phyloP scores from a whole-genome alignment of 1,140 invertebrate species.

The Diabrotica undecimpunctata region DNA sequence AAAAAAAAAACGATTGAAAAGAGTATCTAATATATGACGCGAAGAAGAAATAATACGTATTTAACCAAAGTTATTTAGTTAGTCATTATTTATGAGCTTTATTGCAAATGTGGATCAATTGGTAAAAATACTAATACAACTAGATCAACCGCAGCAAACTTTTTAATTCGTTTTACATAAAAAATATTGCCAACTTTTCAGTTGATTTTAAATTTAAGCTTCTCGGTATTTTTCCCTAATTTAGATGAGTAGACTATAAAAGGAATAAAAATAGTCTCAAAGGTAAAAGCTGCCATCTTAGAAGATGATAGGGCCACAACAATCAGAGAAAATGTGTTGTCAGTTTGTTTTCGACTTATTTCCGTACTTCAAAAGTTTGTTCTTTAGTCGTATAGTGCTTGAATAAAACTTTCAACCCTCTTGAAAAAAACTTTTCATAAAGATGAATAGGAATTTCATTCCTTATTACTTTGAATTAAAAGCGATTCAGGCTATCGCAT shows the following conservation, averaged over 20 bases:
- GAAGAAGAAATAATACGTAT: too few species aligned
- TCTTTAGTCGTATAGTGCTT: conserved; percentile 8
- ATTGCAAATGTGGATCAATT: too few species aligned
- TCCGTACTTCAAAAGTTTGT: conserved; percentile 5
- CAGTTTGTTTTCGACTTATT: conserved; percentile 6
- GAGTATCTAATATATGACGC: too few species aligned
- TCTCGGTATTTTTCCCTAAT: not conserved
- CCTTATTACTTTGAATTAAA: conserved; percentile 14
- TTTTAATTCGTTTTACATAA: too few species aligned
- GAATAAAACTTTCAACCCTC: conserved; percentile 6
- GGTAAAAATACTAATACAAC: too few species aligned
- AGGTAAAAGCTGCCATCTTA: conserved; percentile 3
- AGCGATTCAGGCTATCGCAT: conserved; percentile 1
- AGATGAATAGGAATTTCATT: conserved; percentile 11
- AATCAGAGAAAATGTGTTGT: conserved; percentile 3
- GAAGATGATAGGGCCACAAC: not conserved
- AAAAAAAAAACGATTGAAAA: too few species aligned
- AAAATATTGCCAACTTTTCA: too few species aligned
- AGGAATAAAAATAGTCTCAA: conserved; percentile 5
- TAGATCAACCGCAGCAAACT: too few species aligned
- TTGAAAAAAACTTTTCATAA: conserved; percentile 15
- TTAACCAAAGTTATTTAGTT: too few species aligned
- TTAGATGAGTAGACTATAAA: not conserved
- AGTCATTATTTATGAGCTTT: too few species aligned
- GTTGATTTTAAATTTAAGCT: too few species aligned